A percentile compares a stretch with the other conserved stretches of the same genome.
Conservation (phyloP, 2,888 invertebrate species). For the Dynastes hyllus region DNA sequence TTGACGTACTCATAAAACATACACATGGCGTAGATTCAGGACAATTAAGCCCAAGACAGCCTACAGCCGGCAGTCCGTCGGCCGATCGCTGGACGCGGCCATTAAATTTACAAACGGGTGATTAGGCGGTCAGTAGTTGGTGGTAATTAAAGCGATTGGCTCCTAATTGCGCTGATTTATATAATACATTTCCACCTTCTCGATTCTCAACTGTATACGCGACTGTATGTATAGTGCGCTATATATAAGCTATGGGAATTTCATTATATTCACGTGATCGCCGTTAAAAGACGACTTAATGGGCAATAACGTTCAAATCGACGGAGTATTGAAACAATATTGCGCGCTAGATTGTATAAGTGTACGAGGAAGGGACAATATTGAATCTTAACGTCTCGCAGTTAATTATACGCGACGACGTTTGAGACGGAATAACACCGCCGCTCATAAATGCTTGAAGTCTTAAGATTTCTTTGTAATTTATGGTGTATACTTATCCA, state of each 20-base stretch:
- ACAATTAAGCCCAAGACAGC: conserved; percentile 16
- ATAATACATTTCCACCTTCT: conserved; percentile 43
- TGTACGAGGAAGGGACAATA: too few relatives aligned
- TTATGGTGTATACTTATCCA: too few relatives aligned
- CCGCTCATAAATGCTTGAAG: too few relatives aligned
- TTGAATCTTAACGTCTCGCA: too few relatives aligned
- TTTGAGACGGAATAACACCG: too few relatives aligned
- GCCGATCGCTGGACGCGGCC: conserved; percentile 14
- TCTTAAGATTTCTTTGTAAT: too few relatives aligned
- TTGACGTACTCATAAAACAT: conserved; percentile 13
- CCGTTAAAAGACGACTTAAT: too few relatives aligned
- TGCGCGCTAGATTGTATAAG: too few relatives aligned
- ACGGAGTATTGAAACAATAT: too few relatives aligned
- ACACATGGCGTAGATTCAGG: conserved; percentile 11
- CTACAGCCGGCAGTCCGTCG: conserved; percentile 4
- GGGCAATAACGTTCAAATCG: too few relatives aligned
- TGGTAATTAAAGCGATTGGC: conserved; percentile 56
- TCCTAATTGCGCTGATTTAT: conserved; percentile 58
- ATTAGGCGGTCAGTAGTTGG: conserved; percentile 54
- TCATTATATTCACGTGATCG: not conserved
- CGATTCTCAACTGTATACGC: not conserved
- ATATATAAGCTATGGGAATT: not conserved
- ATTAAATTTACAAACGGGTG: conserved; percentile 47
- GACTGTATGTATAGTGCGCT: not conserved
- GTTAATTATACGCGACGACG: too few relatives aligned